phyloP scores from a whole-genome alignment of 35 echinoderm and acorn worm species.

The Strongylocentrotus purpuratus region DNA sequence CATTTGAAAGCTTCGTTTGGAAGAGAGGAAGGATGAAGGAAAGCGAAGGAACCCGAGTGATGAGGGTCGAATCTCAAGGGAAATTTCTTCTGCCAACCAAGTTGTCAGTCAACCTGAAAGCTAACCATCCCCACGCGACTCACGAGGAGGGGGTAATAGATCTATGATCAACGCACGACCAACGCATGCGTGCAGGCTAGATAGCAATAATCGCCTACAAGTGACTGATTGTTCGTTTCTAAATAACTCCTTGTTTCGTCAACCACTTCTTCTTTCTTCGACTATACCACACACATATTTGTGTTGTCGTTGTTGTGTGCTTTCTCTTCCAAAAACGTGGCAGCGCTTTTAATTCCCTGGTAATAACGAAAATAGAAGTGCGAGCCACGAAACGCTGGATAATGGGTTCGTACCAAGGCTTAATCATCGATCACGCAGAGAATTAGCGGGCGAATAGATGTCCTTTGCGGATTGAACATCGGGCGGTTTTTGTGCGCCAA shows the following conservation, averaged over 20 bases:
- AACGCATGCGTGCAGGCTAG: not conserved
- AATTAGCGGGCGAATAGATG: constrained; percentile 35
- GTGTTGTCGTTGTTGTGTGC: not conserved
- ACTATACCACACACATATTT: not conserved
- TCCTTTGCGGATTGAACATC: constrained; percentile 34
- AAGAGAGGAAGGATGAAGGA: not conserved
- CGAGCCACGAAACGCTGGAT: constrained; percentile 27
- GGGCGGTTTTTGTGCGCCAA: not conserved
- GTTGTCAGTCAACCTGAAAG: constrained; percentile 17
- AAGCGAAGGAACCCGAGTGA: not conserved
- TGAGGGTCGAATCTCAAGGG: constrained; percentile 7
- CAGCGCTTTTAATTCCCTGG: constrained; percentile 1
- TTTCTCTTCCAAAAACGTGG: not conserved
- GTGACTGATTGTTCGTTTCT: not conserved
- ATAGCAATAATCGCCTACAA: not conserved
- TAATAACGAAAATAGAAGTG: not conserved
- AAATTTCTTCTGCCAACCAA: not conserved
- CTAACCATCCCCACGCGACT: not conserved
- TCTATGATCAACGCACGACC: not conserved
- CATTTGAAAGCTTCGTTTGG: not conserved
- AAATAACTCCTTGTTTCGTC: constrained; percentile 21
- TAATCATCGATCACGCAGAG: constrained; percentile 26
- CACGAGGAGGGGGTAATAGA: not conserved
- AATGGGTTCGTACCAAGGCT: constrained; percentile 18
- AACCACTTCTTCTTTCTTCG: not conserved